phyloP scores from a whole-genome alignment of 2,888 invertebrate species.

The Eupithecia dodoneata region DNA sequence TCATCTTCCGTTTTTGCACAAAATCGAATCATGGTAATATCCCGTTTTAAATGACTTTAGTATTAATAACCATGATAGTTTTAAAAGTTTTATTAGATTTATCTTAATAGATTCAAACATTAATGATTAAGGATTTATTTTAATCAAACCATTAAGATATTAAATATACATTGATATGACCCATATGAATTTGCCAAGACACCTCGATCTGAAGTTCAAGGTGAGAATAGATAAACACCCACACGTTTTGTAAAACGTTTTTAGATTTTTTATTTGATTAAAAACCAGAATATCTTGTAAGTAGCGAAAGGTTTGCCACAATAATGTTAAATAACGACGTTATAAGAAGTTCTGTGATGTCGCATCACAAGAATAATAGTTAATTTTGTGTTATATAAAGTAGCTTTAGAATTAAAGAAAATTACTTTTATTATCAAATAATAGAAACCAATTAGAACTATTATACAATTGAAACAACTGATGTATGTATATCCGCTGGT shows the following conservation, averaged over 20 bases:
- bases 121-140: slow-evolving; percentile 4
- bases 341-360: not conserved
- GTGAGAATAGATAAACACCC: not conserved
- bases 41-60: too few relatives aligned
- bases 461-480: too few relatives aligned
- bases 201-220: not conserved
- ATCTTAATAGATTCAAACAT: not conserved
- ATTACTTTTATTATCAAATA: too few relatives aligned
- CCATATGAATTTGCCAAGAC: slow-evolving; percentile 2
- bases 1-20: too few relatives aligned
- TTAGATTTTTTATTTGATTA: not conserved
- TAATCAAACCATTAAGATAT: slow-evolving; percentile 5
- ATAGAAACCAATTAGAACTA: too few relatives aligned
- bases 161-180: not conserved
- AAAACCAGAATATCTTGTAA: not conserved
- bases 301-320: not conserved
- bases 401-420: too few relatives aligned
- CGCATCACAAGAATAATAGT: not conserved
- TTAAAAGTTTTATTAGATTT: not conserved
- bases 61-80: too few relatives aligned
- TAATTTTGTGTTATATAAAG: too few relatives aligned
- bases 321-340: not conserved
- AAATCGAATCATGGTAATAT: too few relatives aligned
- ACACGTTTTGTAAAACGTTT: not conserved
- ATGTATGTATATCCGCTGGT: too few relatives aligned